Percentiles rank a stretch among this genome's conserved stretches.
Evolutionary conservation across 2,113 vertebrate genomes (phyloP).

Genomic region (Rhizomys pruinosus): DNA sequence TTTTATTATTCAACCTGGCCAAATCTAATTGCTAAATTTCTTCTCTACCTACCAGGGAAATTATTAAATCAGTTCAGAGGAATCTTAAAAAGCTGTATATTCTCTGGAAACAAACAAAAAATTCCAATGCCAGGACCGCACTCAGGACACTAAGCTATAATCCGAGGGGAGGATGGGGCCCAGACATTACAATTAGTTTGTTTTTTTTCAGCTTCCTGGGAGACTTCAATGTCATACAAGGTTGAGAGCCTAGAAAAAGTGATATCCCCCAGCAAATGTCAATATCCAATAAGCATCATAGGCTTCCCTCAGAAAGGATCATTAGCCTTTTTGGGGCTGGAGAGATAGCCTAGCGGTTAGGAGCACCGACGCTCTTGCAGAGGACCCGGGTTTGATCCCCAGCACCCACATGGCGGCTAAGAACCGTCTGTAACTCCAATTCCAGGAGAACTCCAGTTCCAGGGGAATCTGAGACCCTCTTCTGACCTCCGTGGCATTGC

Average conservation of each 20-base stretch:
- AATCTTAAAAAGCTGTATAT: slow-evolving; percentile 2
- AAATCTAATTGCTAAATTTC: slow-evolving; percentile 8
- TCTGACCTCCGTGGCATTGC: too few species aligned
- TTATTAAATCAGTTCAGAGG: background rate
- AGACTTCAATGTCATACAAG: background rate
- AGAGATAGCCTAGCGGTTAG: too few species aligned
- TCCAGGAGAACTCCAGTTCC: too few species aligned
- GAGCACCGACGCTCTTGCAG: too few species aligned
- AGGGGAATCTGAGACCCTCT: too few species aligned
- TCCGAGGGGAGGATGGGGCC: background rate
- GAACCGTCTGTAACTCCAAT: too few species aligned
- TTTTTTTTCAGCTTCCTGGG: background rate
- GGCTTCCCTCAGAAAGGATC: slow-evolving; percentile 12
- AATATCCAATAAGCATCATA: slow-evolving; percentile 16
- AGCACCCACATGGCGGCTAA: too few species aligned
- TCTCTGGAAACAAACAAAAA: slow-evolving; percentile 26
- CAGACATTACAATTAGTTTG: background rate
- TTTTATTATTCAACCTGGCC: background rate
- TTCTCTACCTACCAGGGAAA: slow-evolving; percentile 12
- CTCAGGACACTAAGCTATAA: background rate
- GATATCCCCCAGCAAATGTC: background rate
- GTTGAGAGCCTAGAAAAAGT: background rate
- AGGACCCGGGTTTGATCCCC: too few species aligned
- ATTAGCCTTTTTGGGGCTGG: background rate
- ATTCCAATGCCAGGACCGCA: background rate